A percentile compares a stretch with the other conserved stretches of the same genome.
Evolutionary conservation across 2,888 invertebrate genomes (phyloP).

Genomic region (Microchrysa polita): DNA sequence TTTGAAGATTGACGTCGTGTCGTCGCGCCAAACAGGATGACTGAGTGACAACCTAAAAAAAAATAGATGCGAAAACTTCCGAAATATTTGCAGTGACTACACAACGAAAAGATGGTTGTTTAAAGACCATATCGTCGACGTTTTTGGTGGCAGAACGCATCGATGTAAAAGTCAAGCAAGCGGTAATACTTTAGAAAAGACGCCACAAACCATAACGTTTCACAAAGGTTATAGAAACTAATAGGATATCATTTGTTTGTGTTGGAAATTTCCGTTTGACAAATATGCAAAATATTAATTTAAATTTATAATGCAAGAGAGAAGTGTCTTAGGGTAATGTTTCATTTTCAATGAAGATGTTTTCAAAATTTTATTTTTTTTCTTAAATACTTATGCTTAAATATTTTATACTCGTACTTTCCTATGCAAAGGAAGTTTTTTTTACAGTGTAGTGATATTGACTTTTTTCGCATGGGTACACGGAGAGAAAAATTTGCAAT

Average conservation of each 20-base stretch:
- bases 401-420: too few species aligned
- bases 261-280: conserved; percentile 25
- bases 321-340: neutral
- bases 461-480: too few species aligned
- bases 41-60: neutral
- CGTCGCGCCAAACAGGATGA: neutral
- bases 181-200: too few species aligned
- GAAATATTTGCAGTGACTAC: neutral
- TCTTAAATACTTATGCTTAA: neutral
- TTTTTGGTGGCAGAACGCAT: neutral
- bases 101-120: neutral
- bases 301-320: conserved; percentile 12
- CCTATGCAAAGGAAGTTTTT: too few species aligned
- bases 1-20: neutral
- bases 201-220: too few species aligned
- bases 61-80: neutral
- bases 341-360: neutral
- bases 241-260: conserved; percentile 40
- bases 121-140: neutral
- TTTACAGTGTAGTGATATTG: too few species aligned
- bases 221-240: conserved; percentile 28
- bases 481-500: too few species aligned
- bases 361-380: neutral
- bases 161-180: neutral
- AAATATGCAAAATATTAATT: conserved; percentile 38